These are phyloP conservation scores for Polypterus bichir DNA, from an alignment of 2,113 vertebrate species.

Conservation along the genomic window DNA sequence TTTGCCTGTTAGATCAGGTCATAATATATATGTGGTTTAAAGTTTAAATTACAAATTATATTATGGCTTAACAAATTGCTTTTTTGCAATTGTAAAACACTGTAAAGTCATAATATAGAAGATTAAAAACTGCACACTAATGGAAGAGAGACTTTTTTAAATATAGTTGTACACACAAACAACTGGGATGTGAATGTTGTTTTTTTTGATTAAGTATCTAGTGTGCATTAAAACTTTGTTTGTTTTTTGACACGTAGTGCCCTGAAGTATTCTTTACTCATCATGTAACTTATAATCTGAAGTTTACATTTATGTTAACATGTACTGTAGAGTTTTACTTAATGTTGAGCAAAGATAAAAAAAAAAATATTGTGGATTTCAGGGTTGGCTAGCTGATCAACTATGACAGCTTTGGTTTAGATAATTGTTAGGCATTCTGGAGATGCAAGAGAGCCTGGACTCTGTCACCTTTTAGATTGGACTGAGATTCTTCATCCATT, in stretches of 20 bases:
- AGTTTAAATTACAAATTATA: no score
- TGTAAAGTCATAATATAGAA: no score
- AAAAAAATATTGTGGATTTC: conserved; percentile 7
- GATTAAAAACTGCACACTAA: no score
- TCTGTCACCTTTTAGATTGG: conserved; percentile 14
- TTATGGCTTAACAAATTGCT: no score
- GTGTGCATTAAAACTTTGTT: no score
- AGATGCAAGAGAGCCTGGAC: conserved; percentile 13
- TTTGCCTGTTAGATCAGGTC: no score
- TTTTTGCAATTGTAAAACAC: no score
- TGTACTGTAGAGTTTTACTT: conserved; percentile 29
- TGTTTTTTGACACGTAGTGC: conserved; percentile 30
- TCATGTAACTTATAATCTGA: conserved; percentile 20
- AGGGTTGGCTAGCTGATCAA: conserved; percentile 24
- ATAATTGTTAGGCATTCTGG: conserved; percentile 11
- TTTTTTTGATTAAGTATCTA: no score
- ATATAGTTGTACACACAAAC: no score
- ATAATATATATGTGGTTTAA: no score
- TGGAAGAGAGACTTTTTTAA: no score
- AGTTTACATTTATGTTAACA: conserved; percentile 29
- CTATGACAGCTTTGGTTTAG: conserved; percentile 27
- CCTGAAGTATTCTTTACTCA: conserved; percentile 32
- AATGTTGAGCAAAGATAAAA: conserved; percentile 8
- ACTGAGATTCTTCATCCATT: neutral
- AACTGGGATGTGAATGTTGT: no score